Percentiles rank a stretch among this genome's conserved stretches.
phyloP scores from a whole-genome alignment of 2,888 invertebrate genomes.

The Carpatolechia fugitivella region DNA sequence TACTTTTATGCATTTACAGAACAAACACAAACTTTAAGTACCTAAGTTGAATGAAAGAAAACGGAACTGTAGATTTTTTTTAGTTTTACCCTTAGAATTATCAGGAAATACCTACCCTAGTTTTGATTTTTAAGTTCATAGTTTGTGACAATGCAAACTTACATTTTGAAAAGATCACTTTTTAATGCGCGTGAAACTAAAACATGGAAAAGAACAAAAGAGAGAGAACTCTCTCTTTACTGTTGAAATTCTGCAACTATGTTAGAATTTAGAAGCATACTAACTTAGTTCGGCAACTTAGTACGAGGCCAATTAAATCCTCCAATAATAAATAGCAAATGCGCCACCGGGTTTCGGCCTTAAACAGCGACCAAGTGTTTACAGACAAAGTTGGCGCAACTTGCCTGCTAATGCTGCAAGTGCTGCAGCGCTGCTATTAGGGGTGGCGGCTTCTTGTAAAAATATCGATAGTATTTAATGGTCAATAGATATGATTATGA shows the following conservation, averaged over 20 bases:
- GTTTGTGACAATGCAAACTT: too few species aligned
- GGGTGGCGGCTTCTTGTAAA: background rate
- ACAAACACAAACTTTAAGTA: background rate
- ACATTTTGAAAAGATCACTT: too few species aligned
- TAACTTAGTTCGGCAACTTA: background rate
- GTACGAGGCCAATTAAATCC: background rate
- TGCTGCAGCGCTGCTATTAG: background rate
- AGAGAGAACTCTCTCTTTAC: background rate
- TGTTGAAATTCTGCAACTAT: background rate
- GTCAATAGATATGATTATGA: too few species aligned
- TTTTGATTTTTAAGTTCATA: too few species aligned
- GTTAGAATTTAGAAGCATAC: background rate
- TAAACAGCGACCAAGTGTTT: slow-evolving; percentile 5
- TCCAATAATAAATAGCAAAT: background rate
- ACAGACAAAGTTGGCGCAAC: background rate
- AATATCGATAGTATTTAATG: too few species aligned
- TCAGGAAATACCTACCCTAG: too few species aligned
- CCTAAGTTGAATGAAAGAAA: too few species aligned
- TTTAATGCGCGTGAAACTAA: too few species aligned
- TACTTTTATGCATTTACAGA: background rate
- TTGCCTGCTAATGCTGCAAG: background rate
- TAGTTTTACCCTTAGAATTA: too few species aligned
- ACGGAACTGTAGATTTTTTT: too few species aligned
- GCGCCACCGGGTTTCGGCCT: background rate
- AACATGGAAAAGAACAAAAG: too few species aligned